Base-by-base conservation (phyloP, 2,888 invertebrate genomes). In the Muscina levida region DNA sequence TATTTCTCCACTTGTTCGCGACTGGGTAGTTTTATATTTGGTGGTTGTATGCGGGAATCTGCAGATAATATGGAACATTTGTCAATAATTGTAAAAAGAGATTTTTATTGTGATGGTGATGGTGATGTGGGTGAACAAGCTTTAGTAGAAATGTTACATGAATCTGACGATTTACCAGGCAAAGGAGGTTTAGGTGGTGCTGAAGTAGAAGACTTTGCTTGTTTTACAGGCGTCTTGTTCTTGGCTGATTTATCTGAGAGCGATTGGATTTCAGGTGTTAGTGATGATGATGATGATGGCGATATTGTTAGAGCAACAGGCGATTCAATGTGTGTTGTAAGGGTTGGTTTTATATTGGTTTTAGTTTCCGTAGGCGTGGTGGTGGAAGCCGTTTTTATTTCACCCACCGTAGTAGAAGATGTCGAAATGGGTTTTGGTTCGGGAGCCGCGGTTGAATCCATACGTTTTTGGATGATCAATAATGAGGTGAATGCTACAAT, bases 1-100 rank as follows among this genome's bases (percentile, higher is more conserved):
- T 85, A 85, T 62, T 86, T 87, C 77, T 89, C 87, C 11, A 89
- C 62, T 77, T 89, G 87, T n/a, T 85, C 83, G 65, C 85, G 87
- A 37, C 85, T 86, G 11, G 89, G 84, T 42, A 83, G 68, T 65
- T 77, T 80, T 59, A 79, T 62, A 22, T 62, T 62, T 8, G 1
- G 46, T 66, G 19, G 24, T 17, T 22, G 72, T 37, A 42, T 56
- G 11, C 73, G 24, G 0, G 67, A 39, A 76, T 65, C 79, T 72
- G 56, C 13, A 19, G 71, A 59, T 15, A 8, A 2, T 67, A 71
- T 59, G 31, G 17, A 59, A 37, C 19, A 59, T 59, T 59, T 37
- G n/a, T 59, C 39, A 19, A 22, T 42, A 39, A 39, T n/a, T 3
- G 62, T 53, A 22, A 8, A n/a, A 31, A 31, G 31, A 31, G 31